A percentile compares a stretch with the other conserved stretches of the same genome.
Evolutionary conservation across 2,888 invertebrate genomes (phyloP).

Genomic region (Emmelina monodactyla): DNA sequence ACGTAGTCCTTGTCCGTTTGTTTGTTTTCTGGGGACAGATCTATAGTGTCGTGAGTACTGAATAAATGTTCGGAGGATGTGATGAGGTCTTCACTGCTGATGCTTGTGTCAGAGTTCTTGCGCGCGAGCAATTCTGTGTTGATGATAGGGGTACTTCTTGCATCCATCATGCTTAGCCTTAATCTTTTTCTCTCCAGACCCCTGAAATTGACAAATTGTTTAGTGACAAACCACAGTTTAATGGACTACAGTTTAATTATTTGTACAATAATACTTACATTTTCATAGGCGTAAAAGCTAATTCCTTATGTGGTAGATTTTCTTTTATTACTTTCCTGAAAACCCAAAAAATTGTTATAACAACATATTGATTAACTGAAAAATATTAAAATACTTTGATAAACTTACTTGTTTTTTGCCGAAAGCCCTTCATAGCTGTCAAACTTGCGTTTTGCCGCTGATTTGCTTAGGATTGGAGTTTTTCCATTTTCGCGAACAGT

Average conservation of each 20-base stretch:
- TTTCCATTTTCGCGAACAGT: conserved; percentile 44
- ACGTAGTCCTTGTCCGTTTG: conserved; percentile 68
- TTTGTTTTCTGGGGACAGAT: conserved; percentile 47
- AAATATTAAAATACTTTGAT: conserved; percentile 2
- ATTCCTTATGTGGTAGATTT: conserved; percentile 66
- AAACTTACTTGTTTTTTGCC: conserved; percentile 71
- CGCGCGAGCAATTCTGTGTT: conserved; percentile 36
- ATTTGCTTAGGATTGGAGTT: conserved; percentile 69
- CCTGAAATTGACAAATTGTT: conserved; percentile 24
- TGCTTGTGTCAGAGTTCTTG: conserved; percentile 48
- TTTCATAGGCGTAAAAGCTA: conserved; percentile 67
- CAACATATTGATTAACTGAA: no score
- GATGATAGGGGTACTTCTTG: conserved; percentile 44
- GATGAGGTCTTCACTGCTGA: conserved; percentile 49
- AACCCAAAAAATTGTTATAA: conserved; percentile 19
- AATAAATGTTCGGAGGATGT: conserved; percentile 52
- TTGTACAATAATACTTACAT: conserved; percentile 55
- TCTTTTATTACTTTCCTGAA: conserved; percentile 70
- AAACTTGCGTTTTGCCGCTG: conserved; percentile 71
- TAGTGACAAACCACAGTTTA: neutral
- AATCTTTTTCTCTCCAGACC: conserved; percentile 55
- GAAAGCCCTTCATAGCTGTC: conserved; percentile 67
- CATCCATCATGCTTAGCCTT: conserved; percentile 50
- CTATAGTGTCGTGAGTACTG: conserved; percentile 50
- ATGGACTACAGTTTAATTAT: neutral